These are phyloP conservation scores for Stegodyphus dumicola DNA, from an alignment of 1,140 invertebrate genomes.

Conservation along the genomic window DNA sequence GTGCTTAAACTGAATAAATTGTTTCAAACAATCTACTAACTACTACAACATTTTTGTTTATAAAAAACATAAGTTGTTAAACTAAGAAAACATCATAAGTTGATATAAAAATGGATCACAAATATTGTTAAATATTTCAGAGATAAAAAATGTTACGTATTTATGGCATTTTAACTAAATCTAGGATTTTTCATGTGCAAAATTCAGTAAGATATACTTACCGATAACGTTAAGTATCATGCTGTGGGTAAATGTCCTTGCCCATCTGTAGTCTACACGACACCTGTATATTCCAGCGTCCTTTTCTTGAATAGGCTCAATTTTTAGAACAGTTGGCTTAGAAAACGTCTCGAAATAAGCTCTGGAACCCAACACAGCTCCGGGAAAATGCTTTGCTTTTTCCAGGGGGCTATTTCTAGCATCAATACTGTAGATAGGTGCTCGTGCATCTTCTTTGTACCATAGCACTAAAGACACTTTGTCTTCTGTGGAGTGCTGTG, in stretches of 20 bases:
- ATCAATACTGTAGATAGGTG: constrained; percentile 82
- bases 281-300: constrained; percentile 85
- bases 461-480: constrained; percentile 90
- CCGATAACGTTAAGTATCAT: constrained; percentile 84
- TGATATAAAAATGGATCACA: too few relatives aligned
- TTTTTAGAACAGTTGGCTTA: constrained; percentile 74
- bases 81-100: too few relatives aligned
- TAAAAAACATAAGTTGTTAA: too few relatives aligned
- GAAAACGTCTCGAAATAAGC: constrained; percentile 62
- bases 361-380: constrained; percentile 51
- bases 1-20: too few relatives aligned
- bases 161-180: too few relatives aligned
- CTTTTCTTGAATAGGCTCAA: constrained; percentile 82
- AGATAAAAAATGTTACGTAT: too few relatives aligned
- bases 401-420: constrained; percentile 61
- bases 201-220: constrained; percentile 69
- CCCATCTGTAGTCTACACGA: constrained; percentile 81
- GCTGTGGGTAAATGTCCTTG: constrained; percentile 82
- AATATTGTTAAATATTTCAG: too few relatives aligned
- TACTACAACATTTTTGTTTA: too few relatives aligned
- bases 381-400: constrained; percentile 62
- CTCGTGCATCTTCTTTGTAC: constrained; percentile 85
- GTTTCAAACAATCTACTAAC: too few relatives aligned
- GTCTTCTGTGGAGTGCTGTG: constrained; percentile 78
- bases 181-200: too few relatives aligned